phyloP scores from a whole-genome alignment of 2,113 vertebrate species.

The Colossoma macropomum region DNA sequence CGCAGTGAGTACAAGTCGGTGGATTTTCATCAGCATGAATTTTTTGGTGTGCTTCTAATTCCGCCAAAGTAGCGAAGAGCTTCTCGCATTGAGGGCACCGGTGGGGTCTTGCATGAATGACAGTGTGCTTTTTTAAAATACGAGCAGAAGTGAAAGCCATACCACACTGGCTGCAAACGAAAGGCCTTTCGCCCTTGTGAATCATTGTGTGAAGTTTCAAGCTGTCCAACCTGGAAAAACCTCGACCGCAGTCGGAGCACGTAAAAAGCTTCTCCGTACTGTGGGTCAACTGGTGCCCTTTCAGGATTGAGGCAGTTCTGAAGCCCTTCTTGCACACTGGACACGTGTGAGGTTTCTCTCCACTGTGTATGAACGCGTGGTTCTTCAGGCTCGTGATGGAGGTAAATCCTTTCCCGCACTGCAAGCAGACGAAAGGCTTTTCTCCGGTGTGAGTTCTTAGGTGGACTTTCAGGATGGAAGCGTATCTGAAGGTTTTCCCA shows the following conservation, averaged over 20 bases:
- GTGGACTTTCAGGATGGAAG: neutral
- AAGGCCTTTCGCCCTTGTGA: neutral
- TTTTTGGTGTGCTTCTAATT: neutral
- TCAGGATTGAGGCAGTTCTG: neutral
- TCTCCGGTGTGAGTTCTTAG: neutral
- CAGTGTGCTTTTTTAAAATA: constrained; percentile 5
- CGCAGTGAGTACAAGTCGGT: constrained; percentile 1
- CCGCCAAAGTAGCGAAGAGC: neutral
- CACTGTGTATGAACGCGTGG: neutral
- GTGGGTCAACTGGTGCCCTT: neutral
- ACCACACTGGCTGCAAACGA: neutral
- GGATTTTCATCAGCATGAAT: neutral
- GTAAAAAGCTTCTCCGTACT: neutral
- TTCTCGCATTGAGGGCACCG: constrained; percentile 2
- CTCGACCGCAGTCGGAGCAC: constrained; percentile 11
- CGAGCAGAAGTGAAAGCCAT: neutral
- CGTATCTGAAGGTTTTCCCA: neutral
- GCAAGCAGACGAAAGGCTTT: neutral
- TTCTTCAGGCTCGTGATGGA: neutral
- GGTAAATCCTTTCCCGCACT: neutral
- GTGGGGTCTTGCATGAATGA: neutral
- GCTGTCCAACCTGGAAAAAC: neutral
- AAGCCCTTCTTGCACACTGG: neutral
- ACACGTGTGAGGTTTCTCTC: neutral
- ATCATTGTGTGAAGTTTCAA: neutral